These are phyloP conservation scores for Thunnus albacares DNA, from an alignment of 2,797 vertebrate genomes.

Conservation along the genomic window DNA sequence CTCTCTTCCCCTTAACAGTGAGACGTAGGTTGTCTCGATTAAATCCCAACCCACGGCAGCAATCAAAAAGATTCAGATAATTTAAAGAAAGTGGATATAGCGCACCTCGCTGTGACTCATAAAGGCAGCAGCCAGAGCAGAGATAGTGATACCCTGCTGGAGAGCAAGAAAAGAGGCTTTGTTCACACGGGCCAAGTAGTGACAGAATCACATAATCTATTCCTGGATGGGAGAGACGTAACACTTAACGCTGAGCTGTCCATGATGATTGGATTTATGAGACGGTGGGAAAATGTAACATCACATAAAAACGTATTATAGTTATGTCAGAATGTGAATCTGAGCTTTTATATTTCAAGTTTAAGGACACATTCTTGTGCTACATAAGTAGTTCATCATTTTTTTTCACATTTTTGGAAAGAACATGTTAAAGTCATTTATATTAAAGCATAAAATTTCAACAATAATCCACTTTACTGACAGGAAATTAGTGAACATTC, in stretches of 20 bases:
- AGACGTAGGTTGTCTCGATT: constrained; percentile 24
- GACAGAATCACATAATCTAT: constrained; percentile 64
- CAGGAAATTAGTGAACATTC: background rate
- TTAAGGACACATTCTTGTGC: background rate
- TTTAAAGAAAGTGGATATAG: constrained; percentile 73
- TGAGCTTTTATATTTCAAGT: no score
- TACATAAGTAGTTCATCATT: background rate
- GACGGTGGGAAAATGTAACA: background rate
- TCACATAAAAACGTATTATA: background rate
- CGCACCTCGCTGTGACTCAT: constrained; percentile 60
- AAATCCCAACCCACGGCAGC: constrained; percentile 36
- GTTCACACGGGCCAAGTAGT: constrained; percentile 57
- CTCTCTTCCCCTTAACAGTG: background rate
- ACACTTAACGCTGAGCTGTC: constrained; percentile 30
- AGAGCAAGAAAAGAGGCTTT: constrained; percentile 74
- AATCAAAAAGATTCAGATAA: constrained; percentile 57
- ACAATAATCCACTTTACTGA: background rate
- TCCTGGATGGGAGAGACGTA: constrained; percentile 37
- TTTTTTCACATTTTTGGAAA: background rate
- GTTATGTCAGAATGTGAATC: background rate
- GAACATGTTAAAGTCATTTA: background rate
- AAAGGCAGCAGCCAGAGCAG: constrained; percentile 54
- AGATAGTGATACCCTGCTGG: constrained; percentile 68
- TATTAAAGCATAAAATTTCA: background rate
- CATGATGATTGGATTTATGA: background rate